phyloP scores from a whole-genome alignment of 2,888 invertebrate genomes.

The Standfussiana lucernea region DNA sequence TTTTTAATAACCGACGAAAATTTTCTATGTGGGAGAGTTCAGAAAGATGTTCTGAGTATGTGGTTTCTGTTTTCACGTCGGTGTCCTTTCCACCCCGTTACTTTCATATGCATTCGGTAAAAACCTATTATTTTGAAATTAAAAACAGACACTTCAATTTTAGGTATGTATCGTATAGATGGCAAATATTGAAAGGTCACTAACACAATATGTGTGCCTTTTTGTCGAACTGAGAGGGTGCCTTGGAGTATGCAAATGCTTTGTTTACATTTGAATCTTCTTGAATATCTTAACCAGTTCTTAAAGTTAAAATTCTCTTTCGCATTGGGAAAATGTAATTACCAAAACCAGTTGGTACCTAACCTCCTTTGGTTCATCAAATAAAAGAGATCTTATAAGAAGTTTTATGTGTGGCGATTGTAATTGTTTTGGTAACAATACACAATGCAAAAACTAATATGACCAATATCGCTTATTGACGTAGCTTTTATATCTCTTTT shows the following conservation, averaged over 20 bases:
- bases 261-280: conserved; percentile 16
- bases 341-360: background rate
- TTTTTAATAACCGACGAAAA: too few species aligned
- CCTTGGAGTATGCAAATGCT: conserved; percentile 10
- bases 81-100: too few species aligned
- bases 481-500: background rate
- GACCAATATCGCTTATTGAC: background rate
- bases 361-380: background rate
- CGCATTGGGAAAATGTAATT: background rate
- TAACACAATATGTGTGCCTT: background rate
- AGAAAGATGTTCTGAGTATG: too few species aligned
- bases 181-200: conserved; percentile 1
- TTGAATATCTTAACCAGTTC: background rate
- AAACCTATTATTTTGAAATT: too few species aligned
- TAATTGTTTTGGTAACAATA: background rate
- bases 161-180: too few species aligned
- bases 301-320: background rate
- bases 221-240: background rate
- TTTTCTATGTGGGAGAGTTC: too few species aligned
- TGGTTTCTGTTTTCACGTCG: too few species aligned
- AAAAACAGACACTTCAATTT: too few species aligned
- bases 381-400: background rate
- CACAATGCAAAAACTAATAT: background rate
- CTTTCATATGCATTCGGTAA: too few species aligned
- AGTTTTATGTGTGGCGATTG: background rate